Evolutionary conservation across 2,797 vertebrate species (phyloP).

Genomic region (Anableps anableps): DNA sequence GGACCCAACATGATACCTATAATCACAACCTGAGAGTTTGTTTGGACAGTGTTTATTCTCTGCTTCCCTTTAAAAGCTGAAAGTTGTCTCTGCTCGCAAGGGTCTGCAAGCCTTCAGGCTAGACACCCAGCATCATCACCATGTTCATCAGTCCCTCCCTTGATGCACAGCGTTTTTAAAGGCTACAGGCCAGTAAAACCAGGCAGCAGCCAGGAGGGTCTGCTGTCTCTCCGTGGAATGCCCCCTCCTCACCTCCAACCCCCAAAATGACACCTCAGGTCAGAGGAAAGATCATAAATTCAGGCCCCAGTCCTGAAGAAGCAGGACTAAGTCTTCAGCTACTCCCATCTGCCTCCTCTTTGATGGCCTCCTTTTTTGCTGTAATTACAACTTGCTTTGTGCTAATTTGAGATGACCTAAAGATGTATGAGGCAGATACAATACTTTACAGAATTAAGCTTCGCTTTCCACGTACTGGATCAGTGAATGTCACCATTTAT

Average conservation of each 20-base stretch:
- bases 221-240: slow-evolving; percentile 84
- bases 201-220: slow-evolving; percentile 79
- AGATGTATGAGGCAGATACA: slow-evolving; percentile 68
- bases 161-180: slow-evolving; percentile 47
- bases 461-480: too few relatives aligned
- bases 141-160: slow-evolving; percentile 61
- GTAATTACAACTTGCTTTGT: slow-evolving; percentile 80
- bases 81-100: background rate
- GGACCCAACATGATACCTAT: background rate
- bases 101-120: slow-evolving; percentile 28
- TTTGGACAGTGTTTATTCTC: background rate
- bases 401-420: slow-evolving; percentile 59
- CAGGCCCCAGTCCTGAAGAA: slow-evolving; percentile 78
- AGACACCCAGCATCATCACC: slow-evolving; percentile 46
- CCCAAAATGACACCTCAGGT: slow-evolving; percentile 79
- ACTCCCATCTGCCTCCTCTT: slow-evolving; percentile 80
- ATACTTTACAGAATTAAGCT: slow-evolving; percentile 69
- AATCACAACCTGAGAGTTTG: background rate
- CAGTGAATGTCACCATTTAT: background rate
- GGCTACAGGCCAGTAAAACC: slow-evolving; percentile 83
- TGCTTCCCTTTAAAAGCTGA: background rate
- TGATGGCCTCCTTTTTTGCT: slow-evolving; percentile 79
- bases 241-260: slow-evolving; percentile 65
- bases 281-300: slow-evolving; percentile 89
- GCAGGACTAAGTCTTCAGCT: slow-evolving; percentile 80